Base-by-base conservation (phyloP, 2,888 invertebrate genomes). In the Trissolcus brochymenae region DNA sequence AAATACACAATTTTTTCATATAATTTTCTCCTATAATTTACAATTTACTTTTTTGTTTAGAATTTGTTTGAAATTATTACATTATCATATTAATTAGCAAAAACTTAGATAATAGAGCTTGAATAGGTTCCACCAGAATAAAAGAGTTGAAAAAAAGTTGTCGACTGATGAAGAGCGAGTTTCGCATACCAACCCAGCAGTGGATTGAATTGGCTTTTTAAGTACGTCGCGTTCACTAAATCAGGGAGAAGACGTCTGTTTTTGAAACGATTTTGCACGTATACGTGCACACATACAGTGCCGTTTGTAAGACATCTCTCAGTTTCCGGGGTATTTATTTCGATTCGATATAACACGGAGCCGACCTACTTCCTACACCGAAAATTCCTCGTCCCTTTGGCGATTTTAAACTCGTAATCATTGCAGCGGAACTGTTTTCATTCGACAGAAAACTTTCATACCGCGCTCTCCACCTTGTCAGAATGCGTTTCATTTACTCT, bases 251-350 rank as follows among this genome's bases (percentile, higher is more conserved):
- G 60, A 68, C 60, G 68, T 60, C 68, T 68, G 68, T 68, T 68
- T 68, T 60, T 68, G 68, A 68, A 55, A 14, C n/a, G 14, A 46
- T 4, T 11, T 46, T 46, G 16, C 16, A 46, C 46, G 16, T n/a
- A 16, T n/a, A 49, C 4, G 54, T 59, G 19, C 53, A 60, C 16
- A 60, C n/a, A 40, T 53, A 75, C 62, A 68, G 64, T 68, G 68
- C 62, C 75, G 59, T 64, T 70, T 68, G 59, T 53, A 46, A 56
- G 60, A 60, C 65, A 76, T 65, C 53, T 57, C 57, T 13, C 67
- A 53, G 59, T 59, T 72, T 77, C 46, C 54, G 54, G 64, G 55
- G 49, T 72, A 77, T 77, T 72, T 72, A 77, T 72, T 72, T 72
- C 59, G 60, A 43, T 68, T 64, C 67, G 67, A 71, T 76, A 54